phyloP scores from a whole-genome alignment of 2,113 vertebrate species.

The Sylvilagus bachmani region DNA sequence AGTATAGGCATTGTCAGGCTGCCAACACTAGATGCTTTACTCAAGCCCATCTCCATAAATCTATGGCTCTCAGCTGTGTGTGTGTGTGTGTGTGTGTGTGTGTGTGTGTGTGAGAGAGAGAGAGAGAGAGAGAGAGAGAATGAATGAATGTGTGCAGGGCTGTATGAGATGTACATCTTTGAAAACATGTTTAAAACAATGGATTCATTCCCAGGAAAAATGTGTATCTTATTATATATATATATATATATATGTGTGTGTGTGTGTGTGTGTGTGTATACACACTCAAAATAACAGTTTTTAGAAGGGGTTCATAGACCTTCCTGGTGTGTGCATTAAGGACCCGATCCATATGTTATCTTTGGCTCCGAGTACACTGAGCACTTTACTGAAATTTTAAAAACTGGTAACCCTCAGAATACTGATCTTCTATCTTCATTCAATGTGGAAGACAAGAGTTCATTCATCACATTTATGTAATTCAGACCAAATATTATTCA shows the following conservation, averaged over 20 bases:
- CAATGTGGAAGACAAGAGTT: neutral
- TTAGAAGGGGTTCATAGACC: neutral
- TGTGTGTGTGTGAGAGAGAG: neutral
- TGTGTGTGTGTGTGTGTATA: too few relatives aligned
- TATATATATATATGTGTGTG: too few relatives aligned
- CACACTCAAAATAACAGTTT: neutral
- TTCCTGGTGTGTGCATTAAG: neutral
- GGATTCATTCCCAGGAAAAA: neutral
- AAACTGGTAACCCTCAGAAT: neutral
- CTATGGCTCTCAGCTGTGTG: neutral
- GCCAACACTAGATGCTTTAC: neutral
- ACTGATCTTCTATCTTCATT: neutral
- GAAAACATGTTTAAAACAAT: neutral
- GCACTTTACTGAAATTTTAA: neutral
- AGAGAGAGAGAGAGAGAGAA: neutral
- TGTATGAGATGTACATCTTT: neutral
- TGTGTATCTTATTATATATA: too few relatives aligned
- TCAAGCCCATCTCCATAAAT: neutral
- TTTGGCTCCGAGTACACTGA: neutral
- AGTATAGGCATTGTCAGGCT: neutral
- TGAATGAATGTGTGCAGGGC: too few relatives aligned
- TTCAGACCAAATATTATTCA: neutral
- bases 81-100: neutral
- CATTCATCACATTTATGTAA: neutral
- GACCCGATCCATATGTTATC: neutral